Evolutionary conservation across 2,113 vertebrate genomes (phyloP).

Genomic region (Percopsis transmontana): DNA sequence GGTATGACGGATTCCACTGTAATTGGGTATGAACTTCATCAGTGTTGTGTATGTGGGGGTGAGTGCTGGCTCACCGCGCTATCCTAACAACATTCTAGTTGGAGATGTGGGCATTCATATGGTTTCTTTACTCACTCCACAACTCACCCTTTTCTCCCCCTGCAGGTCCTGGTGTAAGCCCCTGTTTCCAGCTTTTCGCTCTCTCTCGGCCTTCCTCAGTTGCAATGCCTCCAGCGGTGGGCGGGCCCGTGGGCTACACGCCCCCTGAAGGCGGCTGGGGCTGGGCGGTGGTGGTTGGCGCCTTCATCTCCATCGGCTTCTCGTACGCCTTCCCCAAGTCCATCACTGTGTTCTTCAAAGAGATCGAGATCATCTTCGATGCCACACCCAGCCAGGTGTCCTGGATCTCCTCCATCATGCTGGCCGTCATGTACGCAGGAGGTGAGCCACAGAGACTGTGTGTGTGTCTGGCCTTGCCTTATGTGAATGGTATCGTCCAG

Average conservation of each 20-base stretch:
- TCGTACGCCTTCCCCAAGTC: constrained; percentile 98
- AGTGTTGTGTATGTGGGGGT: too few relatives aligned
- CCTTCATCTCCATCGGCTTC: constrained; percentile 97
- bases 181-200: neutral
- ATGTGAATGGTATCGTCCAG: too few relatives aligned
- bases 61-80: too few relatives aligned
- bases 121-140: neutral
- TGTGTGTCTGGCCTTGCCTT: too few relatives aligned
- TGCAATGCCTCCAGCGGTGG: constrained; percentile 85
- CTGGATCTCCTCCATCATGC: constrained; percentile 97
- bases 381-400: constrained; percentile 93
- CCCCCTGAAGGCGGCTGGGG: constrained; percentile 98
- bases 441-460: constrained; percentile 75
- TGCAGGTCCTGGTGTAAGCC: neutral
- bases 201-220: neutral
- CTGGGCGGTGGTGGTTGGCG: constrained; percentile 91
- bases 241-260: constrained; percentile 87
- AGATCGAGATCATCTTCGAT: constrained; percentile 90
- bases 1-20: too few relatives aligned
- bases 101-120: neutral
- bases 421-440: constrained; percentile 94
- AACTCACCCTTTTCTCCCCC: neutral
- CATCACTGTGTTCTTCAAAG: constrained; percentile 98
- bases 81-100: too few relatives aligned
- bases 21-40: too few relatives aligned